Evolutionary conservation across 2,113 vertebrate species (phyloP).

Genomic region (Illadopsis cleaveri): DNA sequence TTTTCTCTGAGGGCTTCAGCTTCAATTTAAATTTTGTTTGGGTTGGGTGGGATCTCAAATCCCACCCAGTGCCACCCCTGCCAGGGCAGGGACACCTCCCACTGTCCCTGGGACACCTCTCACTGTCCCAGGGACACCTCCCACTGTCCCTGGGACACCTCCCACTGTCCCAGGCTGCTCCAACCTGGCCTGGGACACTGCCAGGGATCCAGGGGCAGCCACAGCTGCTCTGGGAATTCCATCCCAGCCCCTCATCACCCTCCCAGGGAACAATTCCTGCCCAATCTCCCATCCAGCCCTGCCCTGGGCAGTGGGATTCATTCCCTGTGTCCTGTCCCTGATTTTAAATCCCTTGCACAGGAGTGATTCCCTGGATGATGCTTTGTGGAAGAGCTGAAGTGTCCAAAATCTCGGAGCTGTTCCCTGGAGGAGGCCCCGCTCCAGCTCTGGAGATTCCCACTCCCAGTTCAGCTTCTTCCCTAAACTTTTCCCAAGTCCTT

Average conservation of each 20-base stretch:
- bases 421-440: rapidly evolving
- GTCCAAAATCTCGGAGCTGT: background rate
- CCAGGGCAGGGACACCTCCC: background rate
- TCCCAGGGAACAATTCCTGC: rapidly evolving
- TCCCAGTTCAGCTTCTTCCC: background rate
- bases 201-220: background rate
- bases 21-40: background rate
- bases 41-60: rapidly evolving
- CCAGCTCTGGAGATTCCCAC: background rate
- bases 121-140: too few species aligned
- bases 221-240: background rate
- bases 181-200: background rate
- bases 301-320: background rate
- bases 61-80: background rate
- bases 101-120: too few species aligned
- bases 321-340: background rate
- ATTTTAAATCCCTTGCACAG: background rate
- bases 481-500: rapidly evolving
- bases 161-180: background rate
- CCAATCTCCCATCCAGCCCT: rapidly evolving
- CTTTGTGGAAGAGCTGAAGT: background rate
- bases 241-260: rapidly evolving
- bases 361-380: rapidly evolving
- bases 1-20: background rate
- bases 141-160: too few species aligned